phyloP scores from a whole-genome alignment of 2,797 vertebrate genomes.

The Lithobates pipiens region DNA sequence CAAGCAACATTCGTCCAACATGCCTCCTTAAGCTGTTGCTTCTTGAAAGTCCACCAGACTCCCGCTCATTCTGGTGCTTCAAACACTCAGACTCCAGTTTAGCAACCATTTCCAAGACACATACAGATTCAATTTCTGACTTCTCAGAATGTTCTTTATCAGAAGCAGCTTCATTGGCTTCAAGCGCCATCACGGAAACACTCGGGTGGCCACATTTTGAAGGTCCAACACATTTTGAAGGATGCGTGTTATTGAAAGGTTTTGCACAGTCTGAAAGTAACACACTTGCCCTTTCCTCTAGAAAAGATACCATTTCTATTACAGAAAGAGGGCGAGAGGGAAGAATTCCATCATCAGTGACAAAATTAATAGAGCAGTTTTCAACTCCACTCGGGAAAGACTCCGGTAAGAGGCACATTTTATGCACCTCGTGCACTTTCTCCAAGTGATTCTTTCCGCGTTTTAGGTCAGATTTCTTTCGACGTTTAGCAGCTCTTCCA shows the following conservation, averaged over 20 bases:
- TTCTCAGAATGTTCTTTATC: conserved; percentile 66
- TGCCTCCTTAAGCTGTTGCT: conserved; percentile 87
- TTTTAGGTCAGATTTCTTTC: conserved; percentile 82
- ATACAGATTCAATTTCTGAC: conserved; percentile 79
- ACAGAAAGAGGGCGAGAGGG: conserved; percentile 82
- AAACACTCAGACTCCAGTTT: conserved; percentile 90
- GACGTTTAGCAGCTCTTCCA: conserved; percentile 85
- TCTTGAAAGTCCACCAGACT: conserved; percentile 79
- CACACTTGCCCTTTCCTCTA: conserved; percentile 86
- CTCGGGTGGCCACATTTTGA: conserved; percentile 66
- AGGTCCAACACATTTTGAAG: conserved; percentile 69
- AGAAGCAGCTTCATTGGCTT: conserved; percentile 62
- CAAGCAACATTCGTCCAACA: conserved; percentile 86
- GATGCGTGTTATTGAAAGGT: conserved; percentile 63
- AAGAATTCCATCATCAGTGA: conserved; percentile 67
- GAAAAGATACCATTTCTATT: conserved; percentile 93
- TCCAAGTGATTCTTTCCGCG: conserved; percentile 75
- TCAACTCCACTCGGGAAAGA: conserved; percentile 73
- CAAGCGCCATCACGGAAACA: conserved; percentile 61
- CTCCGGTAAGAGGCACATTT: conserved; percentile 71
- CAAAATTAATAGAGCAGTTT: conserved; percentile 73
- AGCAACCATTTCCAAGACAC: conserved; percentile 93
- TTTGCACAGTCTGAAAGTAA: conserved; percentile 80
- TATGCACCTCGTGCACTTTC: conserved; percentile 71
- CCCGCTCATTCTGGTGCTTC: conserved; percentile 75